Percentiles rank a stretch among this genome's conserved stretches.
phyloP scores from a whole-genome alignment of 2,113 vertebrate genomes.

The Euleptes europaea region DNA sequence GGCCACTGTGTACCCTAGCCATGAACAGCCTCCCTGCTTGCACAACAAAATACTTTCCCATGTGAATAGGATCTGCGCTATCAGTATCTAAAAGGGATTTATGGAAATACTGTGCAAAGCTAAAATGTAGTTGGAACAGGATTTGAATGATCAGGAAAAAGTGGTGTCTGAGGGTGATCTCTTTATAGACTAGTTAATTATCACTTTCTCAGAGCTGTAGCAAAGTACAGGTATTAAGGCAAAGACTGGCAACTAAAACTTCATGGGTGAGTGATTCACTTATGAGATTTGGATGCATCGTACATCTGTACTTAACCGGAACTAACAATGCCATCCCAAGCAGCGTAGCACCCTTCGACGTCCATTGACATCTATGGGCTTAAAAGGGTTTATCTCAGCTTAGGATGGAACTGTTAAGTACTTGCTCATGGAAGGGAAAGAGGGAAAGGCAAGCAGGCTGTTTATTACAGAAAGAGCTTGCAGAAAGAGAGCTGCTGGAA shows the following conservation, averaged over 20 bases:
- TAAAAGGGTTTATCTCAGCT: background rate
- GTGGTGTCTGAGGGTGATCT: background rate
- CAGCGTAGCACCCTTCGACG: no score
- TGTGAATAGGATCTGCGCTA: background rate
- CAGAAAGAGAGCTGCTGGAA: background rate
- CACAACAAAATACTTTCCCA: background rate
- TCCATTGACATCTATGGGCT: no score
- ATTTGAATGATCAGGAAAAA: background rate
- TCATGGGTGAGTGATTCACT: background rate
- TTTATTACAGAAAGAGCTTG: background rate
- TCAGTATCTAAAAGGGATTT: background rate
- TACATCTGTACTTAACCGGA: background rate
- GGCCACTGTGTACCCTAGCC: background rate
- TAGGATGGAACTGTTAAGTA: background rate
- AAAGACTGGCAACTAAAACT: accelerated
- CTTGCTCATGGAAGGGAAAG: background rate
- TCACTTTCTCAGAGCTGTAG: accelerated
- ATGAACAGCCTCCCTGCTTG: no score
- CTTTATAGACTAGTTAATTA: background rate
- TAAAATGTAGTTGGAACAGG: background rate
- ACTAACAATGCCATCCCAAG: background rate
- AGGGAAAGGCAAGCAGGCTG: background rate
- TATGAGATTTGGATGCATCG: background rate
- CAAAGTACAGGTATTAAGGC: background rate
- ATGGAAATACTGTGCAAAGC: background rate